These are phyloP conservation scores for Coregonus ussuriensis DNA, from an alignment of 2,797 vertebrate species.

Conservation along the genomic window DNA sequence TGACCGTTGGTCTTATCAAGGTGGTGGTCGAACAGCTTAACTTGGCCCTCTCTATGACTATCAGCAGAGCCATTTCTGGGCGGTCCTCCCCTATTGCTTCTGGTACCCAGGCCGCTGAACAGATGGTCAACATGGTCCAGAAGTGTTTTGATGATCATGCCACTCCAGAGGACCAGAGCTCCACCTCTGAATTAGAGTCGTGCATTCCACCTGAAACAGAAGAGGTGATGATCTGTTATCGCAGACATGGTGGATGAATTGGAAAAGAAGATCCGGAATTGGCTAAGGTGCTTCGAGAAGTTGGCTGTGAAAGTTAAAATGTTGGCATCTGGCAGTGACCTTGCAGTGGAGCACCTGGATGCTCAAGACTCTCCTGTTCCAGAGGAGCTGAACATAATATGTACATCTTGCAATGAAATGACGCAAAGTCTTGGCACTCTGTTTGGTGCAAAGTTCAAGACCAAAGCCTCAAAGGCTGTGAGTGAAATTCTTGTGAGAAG, in stretches of 20 bases:
- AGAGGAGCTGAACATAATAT: not conserved
- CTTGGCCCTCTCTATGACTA: not conserved
- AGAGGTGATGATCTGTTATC: not conserved
- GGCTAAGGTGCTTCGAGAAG: not conserved
- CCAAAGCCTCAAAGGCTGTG: too few relatives aligned
- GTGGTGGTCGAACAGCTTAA: not conserved
- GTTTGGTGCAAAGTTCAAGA: too few relatives aligned
- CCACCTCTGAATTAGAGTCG: not conserved
- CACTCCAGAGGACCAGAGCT: not conserved
- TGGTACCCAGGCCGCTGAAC: not conserved
- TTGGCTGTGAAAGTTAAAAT: not conserved
- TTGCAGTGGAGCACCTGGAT: not conserved
- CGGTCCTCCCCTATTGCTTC: not conserved
- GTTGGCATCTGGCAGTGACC: not conserved
- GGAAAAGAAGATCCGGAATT: not conserved
- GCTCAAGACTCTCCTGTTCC: not conserved
- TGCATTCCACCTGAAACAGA: not conserved
- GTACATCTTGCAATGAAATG: too few relatives aligned
- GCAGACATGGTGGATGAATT: not conserved
- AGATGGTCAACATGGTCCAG: not conserved
- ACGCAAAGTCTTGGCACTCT: too few relatives aligned
- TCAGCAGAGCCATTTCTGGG: not conserved
- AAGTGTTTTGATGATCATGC: not conserved
- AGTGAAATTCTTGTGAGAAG: too few relatives aligned
- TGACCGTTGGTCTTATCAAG: not conserved